phyloP scores from a whole-genome alignment of 2,797 vertebrate species.

The Chiloscyllium punctatum region DNA sequence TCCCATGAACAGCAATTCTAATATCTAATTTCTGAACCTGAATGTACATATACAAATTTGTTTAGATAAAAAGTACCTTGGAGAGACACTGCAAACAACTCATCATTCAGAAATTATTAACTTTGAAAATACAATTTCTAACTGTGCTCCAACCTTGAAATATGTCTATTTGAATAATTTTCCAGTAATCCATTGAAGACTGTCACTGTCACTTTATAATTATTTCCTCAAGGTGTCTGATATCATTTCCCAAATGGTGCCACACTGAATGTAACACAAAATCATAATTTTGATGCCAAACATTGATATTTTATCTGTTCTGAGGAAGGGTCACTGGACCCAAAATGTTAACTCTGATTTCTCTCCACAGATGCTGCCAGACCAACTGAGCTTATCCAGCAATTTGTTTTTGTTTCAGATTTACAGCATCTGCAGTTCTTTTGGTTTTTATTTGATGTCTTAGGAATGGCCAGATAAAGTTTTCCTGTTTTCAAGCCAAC shows the following conservation, averaged over 20 bases:
- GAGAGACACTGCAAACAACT: neutral
- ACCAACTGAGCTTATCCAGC: no score
- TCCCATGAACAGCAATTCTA: neutral
- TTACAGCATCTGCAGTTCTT: no score
- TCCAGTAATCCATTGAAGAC: neutral
- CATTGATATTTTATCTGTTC: neutral
- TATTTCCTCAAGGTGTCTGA: neutral
- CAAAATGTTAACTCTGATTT: no score
- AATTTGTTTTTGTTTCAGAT: no score
- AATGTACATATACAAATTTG: neutral
- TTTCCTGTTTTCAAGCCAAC: neutral
- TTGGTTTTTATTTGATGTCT: no score
- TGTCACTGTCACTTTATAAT: neutral
- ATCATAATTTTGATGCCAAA: neutral
- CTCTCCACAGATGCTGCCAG: no score
- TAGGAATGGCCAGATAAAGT: neutral
- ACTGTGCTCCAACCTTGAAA: neutral
- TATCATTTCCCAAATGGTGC: neutral
- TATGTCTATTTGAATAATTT: neutral
- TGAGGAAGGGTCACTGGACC: no score
- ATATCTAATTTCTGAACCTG: neutral
- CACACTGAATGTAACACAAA: neutral
- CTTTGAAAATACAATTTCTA: neutral
- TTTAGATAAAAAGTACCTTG: neutral
- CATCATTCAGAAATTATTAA: neutral